Evolutionary conservation across 2,888 invertebrate genomes (phyloP).

Genomic region (Sarcophaga variegata): DNA sequence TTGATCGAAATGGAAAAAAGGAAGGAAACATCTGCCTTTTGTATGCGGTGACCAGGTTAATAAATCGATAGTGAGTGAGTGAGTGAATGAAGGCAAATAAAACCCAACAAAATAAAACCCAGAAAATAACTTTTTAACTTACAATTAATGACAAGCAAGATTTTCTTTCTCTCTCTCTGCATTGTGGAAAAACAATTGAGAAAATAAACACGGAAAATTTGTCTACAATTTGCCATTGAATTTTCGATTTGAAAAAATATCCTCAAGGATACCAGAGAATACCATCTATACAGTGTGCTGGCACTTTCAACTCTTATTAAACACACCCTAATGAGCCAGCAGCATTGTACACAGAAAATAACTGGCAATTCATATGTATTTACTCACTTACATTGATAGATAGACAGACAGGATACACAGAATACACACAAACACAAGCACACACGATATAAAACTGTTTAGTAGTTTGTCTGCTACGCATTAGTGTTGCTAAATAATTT

Average conservation of each 20-base stretch:
- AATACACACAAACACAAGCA: not conserved
- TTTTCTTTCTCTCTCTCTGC: constrained; percentile 28
- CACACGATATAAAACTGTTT: not conserved
- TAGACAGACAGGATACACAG: constrained; percentile 53
- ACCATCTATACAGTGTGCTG: constrained; percentile 25
- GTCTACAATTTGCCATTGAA: constrained; percentile 71
- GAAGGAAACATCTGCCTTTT: constrained; percentile 66
- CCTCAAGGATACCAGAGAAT: constrained; percentile 49
- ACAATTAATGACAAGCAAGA: constrained; percentile 74
- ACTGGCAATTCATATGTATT: constrained; percentile 55
- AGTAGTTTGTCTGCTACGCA: not conserved
- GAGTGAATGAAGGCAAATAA: not conserved
- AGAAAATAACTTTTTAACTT: constrained; percentile 76
- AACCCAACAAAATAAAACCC: constrained; percentile 16
- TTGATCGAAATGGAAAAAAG: constrained; percentile 42
- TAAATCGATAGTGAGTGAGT: constrained; percentile 61
- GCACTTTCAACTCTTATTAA: not conserved
- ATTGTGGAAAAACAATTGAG: constrained; percentile 56
- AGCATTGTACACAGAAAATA: constrained; percentile 30
- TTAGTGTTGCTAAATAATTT: constrained; percentile 63
- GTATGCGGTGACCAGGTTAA: constrained; percentile 47
- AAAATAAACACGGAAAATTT: constrained; percentile 75
- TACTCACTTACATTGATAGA: constrained; percentile 13
- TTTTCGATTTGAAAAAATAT: not conserved
- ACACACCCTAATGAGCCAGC: constrained; percentile 69